phyloP scores from a whole-genome alignment of 2,888 invertebrate species.

The Gari tellinella region DNA sequence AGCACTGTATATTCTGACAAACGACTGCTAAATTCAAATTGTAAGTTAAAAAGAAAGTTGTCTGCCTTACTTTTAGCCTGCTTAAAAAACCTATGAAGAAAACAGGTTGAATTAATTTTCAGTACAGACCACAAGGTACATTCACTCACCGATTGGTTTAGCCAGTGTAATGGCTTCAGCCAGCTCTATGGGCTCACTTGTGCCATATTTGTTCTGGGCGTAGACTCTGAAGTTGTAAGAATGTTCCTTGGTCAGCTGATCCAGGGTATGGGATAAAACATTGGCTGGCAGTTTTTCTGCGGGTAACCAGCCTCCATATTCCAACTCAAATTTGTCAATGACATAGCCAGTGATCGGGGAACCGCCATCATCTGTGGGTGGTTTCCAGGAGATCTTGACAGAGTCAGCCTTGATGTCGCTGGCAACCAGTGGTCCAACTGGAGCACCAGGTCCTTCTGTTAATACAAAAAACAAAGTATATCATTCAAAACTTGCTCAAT shows the following conservation, averaged over 20 bases:
- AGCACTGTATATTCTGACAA: too few relatives aligned
- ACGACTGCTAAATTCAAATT: too few relatives aligned
- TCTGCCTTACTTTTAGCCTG: too few relatives aligned
- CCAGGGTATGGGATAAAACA: conserved; percentile 55
- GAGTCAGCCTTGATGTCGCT: conserved; percentile 73
- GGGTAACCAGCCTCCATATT: conserved; percentile 77
- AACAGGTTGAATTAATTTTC: too few relatives aligned
- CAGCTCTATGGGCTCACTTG: conserved; percentile 88
- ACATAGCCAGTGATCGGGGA: conserved; percentile 80
- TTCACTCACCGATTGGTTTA: conserved; percentile 89
- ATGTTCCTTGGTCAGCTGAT: conserved; percentile 71
- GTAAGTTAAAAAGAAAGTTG: too few relatives aligned
- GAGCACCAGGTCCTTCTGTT: conserved; percentile 78
- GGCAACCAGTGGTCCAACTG: conserved; percentile 71
- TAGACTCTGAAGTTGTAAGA: conserved; percentile 82
- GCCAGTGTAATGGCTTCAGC: conserved; percentile 87
- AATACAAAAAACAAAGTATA: conserved; percentile 9
- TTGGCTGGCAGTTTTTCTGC: conserved; percentile 69
- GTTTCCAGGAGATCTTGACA: conserved; percentile 81
- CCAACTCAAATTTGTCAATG: conserved; percentile 77
- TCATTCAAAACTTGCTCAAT: too few relatives aligned
- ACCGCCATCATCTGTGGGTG: conserved; percentile 81
- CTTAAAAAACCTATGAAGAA: too few relatives aligned
- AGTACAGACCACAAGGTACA: too few relatives aligned
- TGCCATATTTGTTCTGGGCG: conserved; percentile 83